Conservation (phyloP, 2,888 invertebrate species). For the Disparrhopalites patrizii region DNA sequence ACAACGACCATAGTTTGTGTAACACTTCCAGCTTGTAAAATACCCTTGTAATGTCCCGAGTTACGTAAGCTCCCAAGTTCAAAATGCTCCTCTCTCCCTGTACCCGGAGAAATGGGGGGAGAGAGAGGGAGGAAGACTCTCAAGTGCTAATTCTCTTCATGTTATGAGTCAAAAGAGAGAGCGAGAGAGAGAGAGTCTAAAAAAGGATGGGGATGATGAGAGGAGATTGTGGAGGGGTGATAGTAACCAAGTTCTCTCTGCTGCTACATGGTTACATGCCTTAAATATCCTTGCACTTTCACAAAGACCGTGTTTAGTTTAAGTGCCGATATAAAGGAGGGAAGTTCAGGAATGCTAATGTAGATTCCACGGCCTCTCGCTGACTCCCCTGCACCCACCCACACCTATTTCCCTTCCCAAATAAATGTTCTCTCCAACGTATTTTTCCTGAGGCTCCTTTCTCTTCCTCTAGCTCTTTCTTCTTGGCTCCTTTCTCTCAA, state of each 20-base stretch:
- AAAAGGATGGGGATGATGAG: too few relatives aligned
- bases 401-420: not conserved
- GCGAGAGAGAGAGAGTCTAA: too few relatives aligned
- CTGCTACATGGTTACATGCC: too few relatives aligned
- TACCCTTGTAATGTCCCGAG: not conserved
- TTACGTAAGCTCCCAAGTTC: not conserved
- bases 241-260: not conserved
- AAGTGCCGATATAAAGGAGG: constrained; percentile 3
- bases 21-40: constrained; percentile 14
- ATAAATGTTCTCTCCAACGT: too few relatives aligned
- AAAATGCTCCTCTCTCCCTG: not conserved
- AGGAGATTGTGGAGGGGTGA: constrained; percentile 11
- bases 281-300: too few relatives aligned
- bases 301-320: not conserved
- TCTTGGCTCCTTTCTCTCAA: not conserved
- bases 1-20: not conserved
- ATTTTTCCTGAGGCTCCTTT: not conserved
- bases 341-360: constrained; percentile 19
- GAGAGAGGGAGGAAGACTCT: not conserved
- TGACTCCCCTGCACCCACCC: not conserved
- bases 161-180: too few relatives aligned
- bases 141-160: constrained; percentile 13
- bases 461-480: not conserved
- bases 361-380: not conserved
- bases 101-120: not conserved